A percentile compares a stretch with the other conserved stretches of the same genome.
Evolutionary conservation across 2,888 invertebrate genomes (phyloP).

Genomic region (Gymnocheta viridis): DNA sequence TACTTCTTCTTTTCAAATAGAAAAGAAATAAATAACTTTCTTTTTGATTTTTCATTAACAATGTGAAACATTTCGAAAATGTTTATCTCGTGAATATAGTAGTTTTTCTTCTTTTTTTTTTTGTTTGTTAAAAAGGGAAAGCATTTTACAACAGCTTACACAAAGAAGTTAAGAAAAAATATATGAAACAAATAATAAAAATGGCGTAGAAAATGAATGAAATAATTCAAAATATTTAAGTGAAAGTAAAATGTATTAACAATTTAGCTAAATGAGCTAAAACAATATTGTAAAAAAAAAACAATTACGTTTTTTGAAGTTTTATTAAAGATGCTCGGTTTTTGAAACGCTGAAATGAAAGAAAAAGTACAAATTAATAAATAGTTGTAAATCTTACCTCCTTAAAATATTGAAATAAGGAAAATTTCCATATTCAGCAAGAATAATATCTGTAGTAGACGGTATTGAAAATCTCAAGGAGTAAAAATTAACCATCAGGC

Average conservation of each 20-base stretch:
- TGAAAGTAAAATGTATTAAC: conserved; percentile 16
- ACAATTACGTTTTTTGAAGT: conserved; percentile 38
- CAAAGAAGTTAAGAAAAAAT: conserved; percentile 18
- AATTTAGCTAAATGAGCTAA: conserved; percentile 58
- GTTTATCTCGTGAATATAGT: conserved; percentile 53
- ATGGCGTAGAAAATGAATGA: conserved; percentile 13
- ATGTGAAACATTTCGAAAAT: conserved; percentile 54
- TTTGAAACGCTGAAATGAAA: conserved; percentile 57
- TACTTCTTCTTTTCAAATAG: not conserved
- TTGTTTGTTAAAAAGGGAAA: conserved; percentile 32
- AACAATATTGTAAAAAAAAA: conserved; percentile 36
- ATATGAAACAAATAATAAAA: conserved; percentile 35
- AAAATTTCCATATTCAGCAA: not conserved
- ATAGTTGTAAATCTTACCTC: conserved; percentile 58
- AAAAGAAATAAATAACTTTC: conserved; percentile 22
- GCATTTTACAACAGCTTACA: conserved; percentile 65
- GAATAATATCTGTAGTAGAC: not conserved
- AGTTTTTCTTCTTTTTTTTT: too few relatives aligned
- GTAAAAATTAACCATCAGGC: not conserved
- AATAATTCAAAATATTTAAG: conserved; percentile 9
- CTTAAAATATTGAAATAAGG: not conserved
- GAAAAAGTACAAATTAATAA: conserved; percentile 61
- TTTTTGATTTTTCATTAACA: conserved; percentile 29
- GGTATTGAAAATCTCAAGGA: not conserved
- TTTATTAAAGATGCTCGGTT: conserved; percentile 22